A percentile compares a stretch with the other conserved stretches of the same genome.
phyloP scores from a whole-genome alignment of 2,888 invertebrate species.

The Spisula subtruncata region DNA sequence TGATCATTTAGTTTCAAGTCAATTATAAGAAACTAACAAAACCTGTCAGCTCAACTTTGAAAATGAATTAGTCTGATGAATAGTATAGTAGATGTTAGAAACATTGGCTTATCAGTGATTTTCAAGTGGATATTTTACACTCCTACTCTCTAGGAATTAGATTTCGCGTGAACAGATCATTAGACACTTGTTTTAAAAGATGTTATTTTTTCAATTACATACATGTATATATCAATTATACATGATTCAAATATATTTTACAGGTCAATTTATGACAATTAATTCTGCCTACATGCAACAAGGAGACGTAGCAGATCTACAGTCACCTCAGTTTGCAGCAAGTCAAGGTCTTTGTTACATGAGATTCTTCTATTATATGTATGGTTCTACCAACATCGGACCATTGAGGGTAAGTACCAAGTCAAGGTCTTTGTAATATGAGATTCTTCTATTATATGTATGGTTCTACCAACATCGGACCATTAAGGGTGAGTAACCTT shows the following conservation, averaged over 20 bases:
- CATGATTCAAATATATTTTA: not conserved
- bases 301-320: conserved; percentile 74
- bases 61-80: too few species aligned
- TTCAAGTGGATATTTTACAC: too few species aligned
- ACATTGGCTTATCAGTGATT: too few species aligned
- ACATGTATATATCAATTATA: too few species aligned
- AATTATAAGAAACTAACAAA: too few species aligned
- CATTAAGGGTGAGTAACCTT: conserved; percentile 73
- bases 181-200: too few species aligned
- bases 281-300: conserved; percentile 67
- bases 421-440: conserved; percentile 77
- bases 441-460: conserved; percentile 84
- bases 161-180: too few species aligned
- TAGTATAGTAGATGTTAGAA: too few species aligned
- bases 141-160: too few species aligned
- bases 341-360: conserved; percentile 78
- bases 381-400: conserved; percentile 77
- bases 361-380: conserved; percentile 84
- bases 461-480: conserved; percentile 77
- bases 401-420: conserved; percentile 79
- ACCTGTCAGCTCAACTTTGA: too few species aligned
- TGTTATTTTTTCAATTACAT: too few species aligned
- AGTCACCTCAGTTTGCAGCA: conserved; percentile 76
- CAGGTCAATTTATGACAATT: conserved; percentile 79
- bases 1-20: too few species aligned